Percentiles rank a stretch among this genome's conserved stretches.
Conservation (phyloP, 2,797 vertebrate species). For the Pseudotriccus pelzelni region DNA sequence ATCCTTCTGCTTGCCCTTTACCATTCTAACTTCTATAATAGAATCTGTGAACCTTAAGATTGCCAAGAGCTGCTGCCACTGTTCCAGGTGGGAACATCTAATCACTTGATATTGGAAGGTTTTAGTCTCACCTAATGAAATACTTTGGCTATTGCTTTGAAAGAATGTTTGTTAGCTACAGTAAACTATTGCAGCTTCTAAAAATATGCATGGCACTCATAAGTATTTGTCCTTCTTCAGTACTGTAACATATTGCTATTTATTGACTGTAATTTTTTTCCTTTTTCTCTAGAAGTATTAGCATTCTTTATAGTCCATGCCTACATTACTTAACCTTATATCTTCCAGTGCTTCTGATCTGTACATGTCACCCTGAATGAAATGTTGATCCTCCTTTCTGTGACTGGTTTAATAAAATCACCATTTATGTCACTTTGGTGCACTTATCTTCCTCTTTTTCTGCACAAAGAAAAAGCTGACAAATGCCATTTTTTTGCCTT, state of each 20-base stretch:
- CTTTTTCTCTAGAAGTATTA: neutral
- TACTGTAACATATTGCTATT: neutral
- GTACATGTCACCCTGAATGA: neutral
- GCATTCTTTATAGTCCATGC: constrained; percentile 2
- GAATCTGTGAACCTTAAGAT: neutral
- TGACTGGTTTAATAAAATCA: neutral
- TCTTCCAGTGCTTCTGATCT: neutral
- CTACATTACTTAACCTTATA: neutral
- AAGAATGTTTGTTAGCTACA: constrained; percentile 19
- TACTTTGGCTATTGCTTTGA: neutral
- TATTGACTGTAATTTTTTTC: neutral
- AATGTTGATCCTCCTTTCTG: neutral
- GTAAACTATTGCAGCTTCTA: neutral
- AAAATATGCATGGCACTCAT: neutral
- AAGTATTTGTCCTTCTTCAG: neutral
- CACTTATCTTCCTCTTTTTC: neutral
- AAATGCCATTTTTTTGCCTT: neutral
- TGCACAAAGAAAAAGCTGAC: neutral
- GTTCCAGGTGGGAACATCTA: neutral
- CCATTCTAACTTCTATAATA: neutral
- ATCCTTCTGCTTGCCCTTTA: constrained; percentile 5
- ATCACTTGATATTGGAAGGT: neutral
- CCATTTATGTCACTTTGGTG: neutral
- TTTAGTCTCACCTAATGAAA: neutral
- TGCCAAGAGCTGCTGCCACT: neutral